Evolutionary conservation across 2,113 vertebrate species (phyloP).

Genomic region (Serinus canaria): DNA sequence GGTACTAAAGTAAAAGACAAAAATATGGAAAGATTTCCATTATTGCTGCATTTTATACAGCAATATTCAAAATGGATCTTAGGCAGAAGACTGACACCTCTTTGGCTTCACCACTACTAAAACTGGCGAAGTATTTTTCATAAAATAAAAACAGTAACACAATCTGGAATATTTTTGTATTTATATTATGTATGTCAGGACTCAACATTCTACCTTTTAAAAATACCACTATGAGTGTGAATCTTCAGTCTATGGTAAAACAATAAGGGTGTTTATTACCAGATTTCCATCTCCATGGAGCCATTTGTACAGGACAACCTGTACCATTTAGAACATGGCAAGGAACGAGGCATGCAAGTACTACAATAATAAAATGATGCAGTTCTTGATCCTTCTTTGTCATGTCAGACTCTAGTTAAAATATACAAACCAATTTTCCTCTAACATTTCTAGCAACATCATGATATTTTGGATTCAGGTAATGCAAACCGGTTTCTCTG

Average conservation of each 20-base stretch:
- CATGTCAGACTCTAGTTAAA: neutral
- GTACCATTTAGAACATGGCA: neutral
- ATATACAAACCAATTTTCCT: neutral
- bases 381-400: neutral
- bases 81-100: neutral
- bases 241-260: neutral
- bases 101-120: neutral
- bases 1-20: neutral
- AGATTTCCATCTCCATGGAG: neutral
- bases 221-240: neutral
- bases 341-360: neutral
- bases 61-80: neutral
- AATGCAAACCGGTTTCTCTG: neutral
- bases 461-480: neutral
- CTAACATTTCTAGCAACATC: neutral
- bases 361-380: neutral
- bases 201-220: neutral
- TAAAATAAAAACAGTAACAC: neutral
- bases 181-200: neutral
- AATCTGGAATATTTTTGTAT: neutral
- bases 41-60: rapidly evolving
- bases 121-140: neutral
- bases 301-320: neutral
- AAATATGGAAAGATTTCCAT: neutral
- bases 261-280: neutral